Percentiles rank a stretch among this genome's conserved stretches.
These are phyloP conservation scores for Butorides virescens DNA, from an alignment of 2,113 vertebrate species.

Conservation along the genomic window DNA sequence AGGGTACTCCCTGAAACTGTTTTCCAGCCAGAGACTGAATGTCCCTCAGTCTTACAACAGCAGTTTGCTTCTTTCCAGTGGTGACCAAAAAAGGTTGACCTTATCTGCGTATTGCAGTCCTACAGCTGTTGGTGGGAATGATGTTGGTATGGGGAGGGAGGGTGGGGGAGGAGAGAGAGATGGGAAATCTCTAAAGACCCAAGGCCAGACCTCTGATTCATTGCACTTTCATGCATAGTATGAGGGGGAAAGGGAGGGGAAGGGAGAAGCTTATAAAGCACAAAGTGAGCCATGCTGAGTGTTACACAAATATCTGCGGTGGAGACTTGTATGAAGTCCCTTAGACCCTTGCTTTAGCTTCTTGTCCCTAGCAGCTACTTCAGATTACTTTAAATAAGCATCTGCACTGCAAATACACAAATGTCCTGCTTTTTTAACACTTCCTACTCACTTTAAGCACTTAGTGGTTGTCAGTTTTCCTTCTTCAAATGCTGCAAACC, in stretches of 20 bases:
- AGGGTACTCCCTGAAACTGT: not conserved
- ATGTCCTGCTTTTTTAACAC: not conserved
- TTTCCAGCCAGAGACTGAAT: not conserved
- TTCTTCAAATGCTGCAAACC: not conserved
- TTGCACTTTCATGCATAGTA: not conserved
- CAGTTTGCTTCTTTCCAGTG: not conserved
- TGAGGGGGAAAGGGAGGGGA: fast-evolving
- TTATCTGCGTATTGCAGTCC: not conserved
- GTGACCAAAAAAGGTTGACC: not conserved
- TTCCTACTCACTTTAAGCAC: not conserved
- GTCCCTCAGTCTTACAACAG: not conserved
- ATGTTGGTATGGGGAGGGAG: not conserved
- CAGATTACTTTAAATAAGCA: not conserved
- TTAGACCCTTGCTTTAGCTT: not conserved
- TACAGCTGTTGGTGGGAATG: not conserved
- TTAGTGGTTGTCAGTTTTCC: not conserved
- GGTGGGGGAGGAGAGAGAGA: not conserved
- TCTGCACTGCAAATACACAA: not conserved
- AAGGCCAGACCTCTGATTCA: not conserved
- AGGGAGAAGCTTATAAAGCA: not conserved
- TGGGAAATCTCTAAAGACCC: not conserved
- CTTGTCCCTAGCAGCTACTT: not conserved
- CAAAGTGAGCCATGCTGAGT: not conserved
- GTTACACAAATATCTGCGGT: not conserved
- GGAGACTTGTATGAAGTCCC: not conserved